Percentiles rank a stretch among this genome's conserved stretches.
These are phyloP conservation scores for Mohoua ochrocephala DNA, from an alignment of 2,113 vertebrate genomes.

Conservation along the genomic window DNA sequence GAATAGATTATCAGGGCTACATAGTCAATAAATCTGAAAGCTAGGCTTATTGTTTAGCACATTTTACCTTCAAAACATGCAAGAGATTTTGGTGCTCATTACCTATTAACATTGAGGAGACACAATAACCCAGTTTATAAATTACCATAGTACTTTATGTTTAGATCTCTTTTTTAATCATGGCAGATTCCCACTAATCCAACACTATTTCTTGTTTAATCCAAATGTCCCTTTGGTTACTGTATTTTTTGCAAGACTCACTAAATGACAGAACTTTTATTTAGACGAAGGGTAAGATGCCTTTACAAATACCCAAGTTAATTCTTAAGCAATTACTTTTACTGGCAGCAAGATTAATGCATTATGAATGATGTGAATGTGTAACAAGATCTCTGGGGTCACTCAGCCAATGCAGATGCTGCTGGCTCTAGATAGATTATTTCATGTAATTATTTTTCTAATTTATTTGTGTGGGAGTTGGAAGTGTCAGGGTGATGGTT, in stretches of 20 bases:
- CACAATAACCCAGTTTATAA: neutral
- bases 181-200: neutral
- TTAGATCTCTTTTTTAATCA: neutral
- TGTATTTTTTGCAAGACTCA: neutral
- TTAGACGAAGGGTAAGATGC: neutral
- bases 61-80: neutral
- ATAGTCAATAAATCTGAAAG: neutral
- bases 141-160: neutral
- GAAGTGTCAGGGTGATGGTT: neutral
- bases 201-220: neutral
- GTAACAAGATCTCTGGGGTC: neutral
- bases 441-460: neutral
- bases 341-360: conserved; percentile 4
- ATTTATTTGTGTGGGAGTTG: neutral
- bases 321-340: conserved; percentile 11
- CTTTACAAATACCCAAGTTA: conserved; percentile 3
- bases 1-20: neutral
- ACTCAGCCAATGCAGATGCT: neutral
- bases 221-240: neutral
- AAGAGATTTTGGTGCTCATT: neutral
- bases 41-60: neutral
- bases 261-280: neutral
- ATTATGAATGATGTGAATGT: neutral
- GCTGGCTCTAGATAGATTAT: neutral
- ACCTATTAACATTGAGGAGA: neutral